Evolutionary conservation across 2,113 vertebrate genomes (phyloP).

Genomic region (Nematolebias whitei): DNA sequence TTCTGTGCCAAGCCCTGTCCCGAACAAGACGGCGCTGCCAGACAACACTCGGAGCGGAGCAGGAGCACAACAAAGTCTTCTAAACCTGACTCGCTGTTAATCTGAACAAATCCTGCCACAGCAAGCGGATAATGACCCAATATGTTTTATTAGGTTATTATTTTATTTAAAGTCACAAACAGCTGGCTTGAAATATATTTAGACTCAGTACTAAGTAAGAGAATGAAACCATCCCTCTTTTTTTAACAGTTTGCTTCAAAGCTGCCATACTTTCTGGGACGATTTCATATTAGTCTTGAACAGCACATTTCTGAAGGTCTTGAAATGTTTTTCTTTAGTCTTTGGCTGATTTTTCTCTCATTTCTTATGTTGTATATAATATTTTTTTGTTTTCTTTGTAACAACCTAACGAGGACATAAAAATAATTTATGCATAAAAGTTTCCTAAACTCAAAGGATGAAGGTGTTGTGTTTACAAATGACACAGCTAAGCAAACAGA

Average conservation of each 20-base stretch:
- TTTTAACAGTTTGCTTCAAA: neutral
- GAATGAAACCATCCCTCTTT: too few relatives aligned
- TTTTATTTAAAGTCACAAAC: conserved; percentile 45
- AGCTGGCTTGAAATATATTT: conserved; percentile 29
- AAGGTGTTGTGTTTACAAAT: too few relatives aligned
- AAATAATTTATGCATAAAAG: neutral
- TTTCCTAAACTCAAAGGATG: too few relatives aligned
- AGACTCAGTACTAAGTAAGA: too few relatives aligned
- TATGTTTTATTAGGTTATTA: too few relatives aligned
- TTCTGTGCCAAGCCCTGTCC: conserved; percentile 58
- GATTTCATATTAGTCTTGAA: too few relatives aligned
- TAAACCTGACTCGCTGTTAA: conserved; percentile 26
- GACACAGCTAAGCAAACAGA: too few relatives aligned
- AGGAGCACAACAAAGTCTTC: conserved; percentile 26
- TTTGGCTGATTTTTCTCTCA: too few relatives aligned
- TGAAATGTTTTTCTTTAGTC: too few relatives aligned
- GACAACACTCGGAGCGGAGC: conserved; percentile 49
- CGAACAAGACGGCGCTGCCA: conserved; percentile 45
- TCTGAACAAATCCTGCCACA: conserved; percentile 49
- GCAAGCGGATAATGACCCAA: conserved; percentile 35
- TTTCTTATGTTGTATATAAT: too few relatives aligned
- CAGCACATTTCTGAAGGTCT: too few relatives aligned
- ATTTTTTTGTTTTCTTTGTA: neutral
- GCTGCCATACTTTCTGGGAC: too few relatives aligned
- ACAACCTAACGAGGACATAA: neutral